Conservation (phyloP, 2,113 vertebrate genomes). For the Ageneiosus marmoratus region DNA sequence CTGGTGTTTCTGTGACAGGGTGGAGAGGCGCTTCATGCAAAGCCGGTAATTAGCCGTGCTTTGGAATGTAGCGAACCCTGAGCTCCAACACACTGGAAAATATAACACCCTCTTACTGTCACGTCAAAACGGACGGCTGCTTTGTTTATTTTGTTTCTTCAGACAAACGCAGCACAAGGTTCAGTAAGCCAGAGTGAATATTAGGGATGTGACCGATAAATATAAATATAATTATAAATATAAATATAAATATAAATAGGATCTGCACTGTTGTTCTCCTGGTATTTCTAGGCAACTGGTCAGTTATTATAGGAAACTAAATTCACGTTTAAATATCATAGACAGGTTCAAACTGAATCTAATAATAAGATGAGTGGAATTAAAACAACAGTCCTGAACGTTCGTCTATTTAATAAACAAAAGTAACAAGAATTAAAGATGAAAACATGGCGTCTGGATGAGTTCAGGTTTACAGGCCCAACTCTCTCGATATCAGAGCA, state of each 20-base stretch:
- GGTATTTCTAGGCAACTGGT: neutral
- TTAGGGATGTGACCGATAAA: neutral
- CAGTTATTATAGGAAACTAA: neutral
- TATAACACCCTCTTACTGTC: constrained; percentile 11
- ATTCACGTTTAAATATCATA: too few relatives aligned
- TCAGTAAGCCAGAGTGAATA: neutral
- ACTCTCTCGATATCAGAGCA: too few relatives aligned
- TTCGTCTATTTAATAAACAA: too few relatives aligned
- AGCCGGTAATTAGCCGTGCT: constrained; percentile 49
- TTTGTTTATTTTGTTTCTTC: neutral
- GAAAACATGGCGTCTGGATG: too few relatives aligned
- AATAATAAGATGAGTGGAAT: too few relatives aligned
- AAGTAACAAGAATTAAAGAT: too few relatives aligned
- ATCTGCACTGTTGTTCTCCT: neutral
- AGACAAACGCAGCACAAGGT: neutral
- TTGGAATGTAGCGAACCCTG: constrained; percentile 54
- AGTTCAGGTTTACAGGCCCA: too few relatives aligned
- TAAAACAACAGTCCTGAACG: too few relatives aligned
- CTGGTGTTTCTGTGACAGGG: constrained; percentile 32
- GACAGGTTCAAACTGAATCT: too few relatives aligned
- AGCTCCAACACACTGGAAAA: neutral
- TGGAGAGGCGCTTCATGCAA: constrained; percentile 44
- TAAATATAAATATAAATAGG: neutral
- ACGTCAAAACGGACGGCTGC: neutral
- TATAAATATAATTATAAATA: too few relatives aligned